Evolutionary conservation across 2,888 invertebrate species (phyloP).

Genomic region (Drosophila aldrichi): DNA sequence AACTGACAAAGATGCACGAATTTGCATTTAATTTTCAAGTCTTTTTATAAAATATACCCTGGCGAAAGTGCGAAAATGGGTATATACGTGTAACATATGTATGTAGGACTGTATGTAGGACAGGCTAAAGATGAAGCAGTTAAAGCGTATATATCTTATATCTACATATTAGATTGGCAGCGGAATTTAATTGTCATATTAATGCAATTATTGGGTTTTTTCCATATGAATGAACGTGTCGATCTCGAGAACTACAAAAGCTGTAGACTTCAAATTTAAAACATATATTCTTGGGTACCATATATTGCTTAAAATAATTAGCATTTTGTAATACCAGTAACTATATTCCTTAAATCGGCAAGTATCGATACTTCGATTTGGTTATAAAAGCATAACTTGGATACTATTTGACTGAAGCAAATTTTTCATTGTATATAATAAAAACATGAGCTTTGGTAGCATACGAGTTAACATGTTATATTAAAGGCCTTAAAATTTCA

Average conservation of each 20-base stretch:
- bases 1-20: constrained; percentile 64
- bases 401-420: no score
- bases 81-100: neutral
- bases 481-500: neutral
- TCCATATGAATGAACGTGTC: no score
- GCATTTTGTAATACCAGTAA: accelerated
- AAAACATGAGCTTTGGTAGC: no score
- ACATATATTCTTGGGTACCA: neutral
- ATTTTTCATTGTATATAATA: no score
- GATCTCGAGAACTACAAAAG: neutral
- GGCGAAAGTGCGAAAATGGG: accelerated
- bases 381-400: neutral
- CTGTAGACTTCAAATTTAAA: neutral
- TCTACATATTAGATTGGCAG: no score
- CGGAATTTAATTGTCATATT: neutral
- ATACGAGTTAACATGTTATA: no score
- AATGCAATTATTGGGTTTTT: no score
- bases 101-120: neutral
- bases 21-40: constrained; percentile 39
- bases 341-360: neutral
- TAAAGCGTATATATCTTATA: no score
- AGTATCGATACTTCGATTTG: neutral
- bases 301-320: neutral
- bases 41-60: constrained; percentile 18
- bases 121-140: neutral